Conservation (phyloP, 2,113 vertebrate genomes). For the human (Homo sapiens) region DNA sequence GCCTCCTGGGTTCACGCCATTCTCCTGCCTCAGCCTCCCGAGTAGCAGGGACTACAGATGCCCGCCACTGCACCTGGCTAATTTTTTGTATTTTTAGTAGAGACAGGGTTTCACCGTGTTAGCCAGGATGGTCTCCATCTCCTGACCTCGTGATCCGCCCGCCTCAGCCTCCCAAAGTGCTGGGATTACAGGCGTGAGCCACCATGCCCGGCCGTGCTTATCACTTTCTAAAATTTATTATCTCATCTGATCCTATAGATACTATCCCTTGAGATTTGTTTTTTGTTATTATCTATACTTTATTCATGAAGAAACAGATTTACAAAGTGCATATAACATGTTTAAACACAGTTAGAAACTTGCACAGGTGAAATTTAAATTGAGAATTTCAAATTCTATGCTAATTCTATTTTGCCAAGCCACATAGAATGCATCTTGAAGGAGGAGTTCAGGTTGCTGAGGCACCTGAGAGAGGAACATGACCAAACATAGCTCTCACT, state of each 20-base stretch:
- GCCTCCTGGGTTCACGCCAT: too few species aligned
- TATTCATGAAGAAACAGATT: background rate
- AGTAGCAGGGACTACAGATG: too few species aligned
- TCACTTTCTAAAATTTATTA: slow-evolving; percentile 6
- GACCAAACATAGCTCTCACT: background rate
- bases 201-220: background rate
- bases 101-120: too few species aligned
- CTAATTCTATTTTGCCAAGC: background rate
- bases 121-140: too few species aligned
- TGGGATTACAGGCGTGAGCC: too few species aligned
- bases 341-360: background rate
- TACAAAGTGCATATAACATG: background rate
- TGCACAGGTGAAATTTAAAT: background rate
- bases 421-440: background rate
- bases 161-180: too few species aligned
- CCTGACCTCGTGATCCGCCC: too few species aligned
- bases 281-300: background rate
- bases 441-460: background rate
- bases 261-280: background rate
- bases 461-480: background rate
- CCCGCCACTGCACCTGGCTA: too few species aligned
- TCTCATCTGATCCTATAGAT: background rate
- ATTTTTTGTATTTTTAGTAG: too few species aligned
- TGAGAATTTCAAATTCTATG: background rate
- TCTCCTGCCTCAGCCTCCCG: too few species aligned